A percentile compares a stretch with the other conserved stretches of the same genome.
Conservation (phyloP, 1,140 invertebrate genomes). For the Drosophila kepulauana region DNA sequence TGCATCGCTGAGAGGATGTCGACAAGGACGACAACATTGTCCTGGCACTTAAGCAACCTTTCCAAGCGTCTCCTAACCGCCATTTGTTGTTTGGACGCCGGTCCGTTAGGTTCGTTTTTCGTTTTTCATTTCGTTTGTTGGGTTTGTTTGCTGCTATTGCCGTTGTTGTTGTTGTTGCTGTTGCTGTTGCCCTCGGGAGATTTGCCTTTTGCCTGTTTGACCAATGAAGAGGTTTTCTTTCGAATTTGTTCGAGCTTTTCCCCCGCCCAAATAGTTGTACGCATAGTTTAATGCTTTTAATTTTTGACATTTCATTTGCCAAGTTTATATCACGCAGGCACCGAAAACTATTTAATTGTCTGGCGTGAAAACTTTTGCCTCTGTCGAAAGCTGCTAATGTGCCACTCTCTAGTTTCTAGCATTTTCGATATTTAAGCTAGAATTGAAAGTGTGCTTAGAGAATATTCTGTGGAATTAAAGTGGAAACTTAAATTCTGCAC, state of each 20-base stretch:
- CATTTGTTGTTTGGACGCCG: slow-evolving; percentile 77
- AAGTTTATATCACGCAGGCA: slow-evolving; percentile 31
- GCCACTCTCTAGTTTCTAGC: not conserved
- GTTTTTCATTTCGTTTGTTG: slow-evolving; percentile 43
- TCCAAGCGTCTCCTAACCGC: slow-evolving; percentile 52
- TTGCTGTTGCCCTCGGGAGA: slow-evolving; percentile 48
- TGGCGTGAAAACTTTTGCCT: slow-evolving; percentile 52
- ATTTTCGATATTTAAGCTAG: not conserved
- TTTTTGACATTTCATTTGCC: slow-evolving; percentile 64
- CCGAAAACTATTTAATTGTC: slow-evolving; percentile 50
- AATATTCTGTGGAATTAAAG: too few species aligned
- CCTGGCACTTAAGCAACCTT: slow-evolving; percentile 53
- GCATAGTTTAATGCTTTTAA: slow-evolving; percentile 75
- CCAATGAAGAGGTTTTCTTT: slow-evolving; percentile 47
- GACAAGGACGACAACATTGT: slow-evolving; percentile 52
- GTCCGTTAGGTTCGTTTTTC: slow-evolving; percentile 60
- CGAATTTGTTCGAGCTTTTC: slow-evolving; percentile 34
- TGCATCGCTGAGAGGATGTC: slow-evolving; percentile 40
- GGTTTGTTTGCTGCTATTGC: slow-evolving; percentile 11
- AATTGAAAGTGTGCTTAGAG: not conserved
- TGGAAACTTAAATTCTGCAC: not conserved
- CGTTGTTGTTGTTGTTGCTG: slow-evolving; percentile 33
- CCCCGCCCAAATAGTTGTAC: slow-evolving; percentile 35
- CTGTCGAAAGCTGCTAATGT: slow-evolving; percentile 33
- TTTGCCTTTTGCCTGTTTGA: slow-evolving; percentile 52